Base-by-base conservation (phyloP, 2,888 invertebrate species). In the Caradrina clavipalpis region DNA sequence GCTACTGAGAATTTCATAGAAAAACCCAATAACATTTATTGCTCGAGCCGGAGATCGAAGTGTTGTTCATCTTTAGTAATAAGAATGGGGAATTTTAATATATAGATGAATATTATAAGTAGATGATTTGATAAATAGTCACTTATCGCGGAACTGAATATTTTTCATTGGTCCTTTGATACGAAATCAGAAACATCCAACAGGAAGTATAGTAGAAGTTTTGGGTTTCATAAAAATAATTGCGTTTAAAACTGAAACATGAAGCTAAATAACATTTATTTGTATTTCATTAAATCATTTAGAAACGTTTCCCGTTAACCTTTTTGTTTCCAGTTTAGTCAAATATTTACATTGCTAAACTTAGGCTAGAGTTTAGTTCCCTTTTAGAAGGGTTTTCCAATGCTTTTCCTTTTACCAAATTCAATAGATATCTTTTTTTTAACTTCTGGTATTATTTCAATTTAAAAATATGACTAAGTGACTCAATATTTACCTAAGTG, bases 41-140 rank as follows among this genome's bases (percentile, higher is more conserved):
- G n/a, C n/a, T n/a, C n/a, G n/a, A n/a, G n/a, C n/a, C n/a, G n/a
- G n/a, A n/a, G n/a, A n/a, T n/a, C n/a, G n/a, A 45, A 22, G 57
- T 60, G 55, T 53, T 62, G 47, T 54, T 73, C 31, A 71, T 47
- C 39, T 70, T n/a, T 47, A 13, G 8, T 4, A 17, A 49, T 61
- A 31, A 51, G 8, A 2, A 51, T 42, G 13, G 26, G 42, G 19
- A 22, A 11, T 39, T 15, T 47, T 35, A 47, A 35, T 6, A n/a
- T 8, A 35, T 19, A 58, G 15, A 17, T 26, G 19, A 6, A n/a
- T n/a, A n/a, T n/a, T n/a, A n/a, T n/a, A n/a, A n/a, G n/a, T 19
- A 57, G 15, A 15, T 26, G 19, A 6, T 21, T 39, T 26, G 15
- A 60, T 8, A 8, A 35, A 8, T 8, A 35, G 35, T 8, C 8